Evolutionary conservation across 2,113 vertebrate species (phyloP).

Genomic region (mouse (Mus musculus)): GRCm39 chr13:112474501-112475000

Average conservation of each 20-base stretch:
- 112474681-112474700: neutral
- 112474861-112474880: neutral
- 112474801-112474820: neutral
- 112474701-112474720: neutral
- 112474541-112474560: neutral
- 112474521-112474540: neutral
- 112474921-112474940: neutral
- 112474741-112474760: neutral
- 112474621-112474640: neutral
- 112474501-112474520: neutral
- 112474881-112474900: neutral
- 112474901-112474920: neutral
- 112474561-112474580: neutral
- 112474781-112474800: neutral
- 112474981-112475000: neutral
- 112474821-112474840: neutral
- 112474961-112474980: neutral
- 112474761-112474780: neutral
- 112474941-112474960: neutral
- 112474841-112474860: neutral
- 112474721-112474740: neutral
- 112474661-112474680: neutral
- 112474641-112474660: neutral
- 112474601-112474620: neutral
- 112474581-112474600: neutral